Base-by-base conservation (phyloP, 2,888 invertebrate species). In the Epirrita christyi region DNA sequence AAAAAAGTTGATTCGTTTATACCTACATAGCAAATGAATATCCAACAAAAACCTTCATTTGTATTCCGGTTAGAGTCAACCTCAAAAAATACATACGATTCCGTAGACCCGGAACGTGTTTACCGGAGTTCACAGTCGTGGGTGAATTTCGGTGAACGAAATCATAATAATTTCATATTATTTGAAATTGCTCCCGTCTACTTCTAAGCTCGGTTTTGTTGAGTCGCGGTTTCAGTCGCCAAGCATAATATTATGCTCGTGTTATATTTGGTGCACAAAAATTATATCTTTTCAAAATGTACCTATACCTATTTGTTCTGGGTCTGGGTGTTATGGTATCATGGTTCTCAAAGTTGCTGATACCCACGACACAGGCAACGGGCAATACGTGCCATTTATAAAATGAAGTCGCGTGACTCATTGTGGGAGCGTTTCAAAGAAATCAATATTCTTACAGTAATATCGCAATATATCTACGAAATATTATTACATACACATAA, bases 151-250 rank as follows among this genome's bases (percentile, higher is more conserved):
- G 43, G 50, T 50, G 56, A 58, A 55, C 61, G 59, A 64, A 68
- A 71, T 68, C 66, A 71, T 72, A 70, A 79, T 78, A 72, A 78
- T 75, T 75, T 68, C 67, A 70, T 71, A 74, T 74, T 73, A 76
- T 74, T 71, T 70, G 68, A 70, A 67, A 72, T 74, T 70, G 74
- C 71, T 65, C 60, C 67, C 51, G 27, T 51, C 51, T 43, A 51
- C 37, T 51, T 36, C 43, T 32, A 51, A 51, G 46, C 56, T 28
- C 36, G 56, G 58, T 41, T 53, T 58, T 41, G 44, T 50, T 49
- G 45, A 21, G 49, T 10, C 41, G 41, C 44, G 38, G 45, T 49
- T 53, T 36, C 40, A 42, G 44, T 28, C 11, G 10, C 13, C 36
- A 36, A 42, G 11, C 41, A n/a, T 32, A 15, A 21, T 21, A 21